A percentile compares a stretch with the other conserved stretches of the same genome.
These are phyloP conservation scores for Spea bombifrons DNA, from an alignment of 2,113 vertebrate genomes.

Conservation along the genomic window DNA sequence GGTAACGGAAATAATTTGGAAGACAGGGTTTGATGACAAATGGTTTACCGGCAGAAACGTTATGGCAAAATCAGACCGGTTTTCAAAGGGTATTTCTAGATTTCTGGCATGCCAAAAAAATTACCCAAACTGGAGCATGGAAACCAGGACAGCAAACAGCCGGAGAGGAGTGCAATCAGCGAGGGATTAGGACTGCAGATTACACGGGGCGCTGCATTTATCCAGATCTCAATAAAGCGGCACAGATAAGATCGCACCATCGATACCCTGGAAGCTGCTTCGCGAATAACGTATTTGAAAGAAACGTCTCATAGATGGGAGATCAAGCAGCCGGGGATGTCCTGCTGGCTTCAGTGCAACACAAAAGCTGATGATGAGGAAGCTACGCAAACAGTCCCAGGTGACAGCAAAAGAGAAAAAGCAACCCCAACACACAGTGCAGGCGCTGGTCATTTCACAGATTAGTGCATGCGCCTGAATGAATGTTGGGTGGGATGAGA, in stretches of 20 bases:
- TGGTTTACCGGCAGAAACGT: no score
- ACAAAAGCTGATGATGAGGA: background rate
- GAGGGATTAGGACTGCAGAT: background rate
- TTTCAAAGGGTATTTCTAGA: no score
- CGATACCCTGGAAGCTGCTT: background rate
- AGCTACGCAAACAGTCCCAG: no score
- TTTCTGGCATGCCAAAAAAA: background rate
- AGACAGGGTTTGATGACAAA: no score
- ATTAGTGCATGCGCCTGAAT: no score
- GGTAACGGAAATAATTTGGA: no score
- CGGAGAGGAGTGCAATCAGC: background rate
- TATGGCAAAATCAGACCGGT: no score
- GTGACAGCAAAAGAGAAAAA: no score
- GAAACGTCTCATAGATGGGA: background rate
- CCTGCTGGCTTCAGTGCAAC: slow-evolving; percentile 1
- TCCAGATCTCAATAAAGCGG: slow-evolving; percentile 1
- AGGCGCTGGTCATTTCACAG: no score
- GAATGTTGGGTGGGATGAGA: no score
- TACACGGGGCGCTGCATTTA: background rate
- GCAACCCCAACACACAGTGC: no score
- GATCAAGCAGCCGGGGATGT: background rate
- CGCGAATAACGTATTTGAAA: background rate
- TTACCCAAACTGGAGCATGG: background rate
- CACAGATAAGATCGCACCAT: slow-evolving; percentile 10
- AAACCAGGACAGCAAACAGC: slow-evolving; percentile 12